Evolutionary conservation across 2,113 vertebrate species (phyloP), one percentile per base, ranked within the genome.

Genomic region (Alexandromys fortis): DNA sequence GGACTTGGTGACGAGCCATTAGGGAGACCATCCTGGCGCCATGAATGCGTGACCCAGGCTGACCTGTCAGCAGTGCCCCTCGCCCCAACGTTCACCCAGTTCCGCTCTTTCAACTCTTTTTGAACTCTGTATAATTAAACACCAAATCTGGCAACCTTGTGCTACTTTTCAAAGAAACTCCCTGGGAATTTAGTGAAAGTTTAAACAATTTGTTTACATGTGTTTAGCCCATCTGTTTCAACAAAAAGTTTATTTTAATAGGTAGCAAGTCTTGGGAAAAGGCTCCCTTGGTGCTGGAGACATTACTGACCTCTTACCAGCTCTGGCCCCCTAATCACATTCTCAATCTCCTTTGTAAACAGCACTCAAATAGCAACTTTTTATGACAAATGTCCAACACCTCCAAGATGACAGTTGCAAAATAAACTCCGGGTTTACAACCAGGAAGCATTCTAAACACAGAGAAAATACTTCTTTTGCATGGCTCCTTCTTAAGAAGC

Each of bases 161-260:
- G 89, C 94, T 97, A 94, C 97, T 96, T 97, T 83, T 96, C 95
- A 96, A 97, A 97, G 97, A 93, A 92, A 88, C 88, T 96, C 96
- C 90, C 94, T 97, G 96, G 96, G 96, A 97, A 97, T 97, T 97
- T 93, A 97, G 95, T 94, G 93, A 96, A 98, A 97, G 89, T 97
- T 98, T 97, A 97, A 98, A 98, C 95, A 95, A 97, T 70, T 96
- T 98, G 97, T 97, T 97, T 97, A 97, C 97, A 97, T 97, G 94
- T 97, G 95, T 97, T 97, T 93, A 90, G 95, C 52, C 97, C 97
- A 97, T 97, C 97, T 98, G 97, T 98, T 97, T 97, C 93, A 97
- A 96, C 94, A 96, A 76, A 96, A 95, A 94, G 97, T 97, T 97
- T 97, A 97, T 97, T 97, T 97, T 95, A 95, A 96, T 89, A 97